Evolutionary conservation across 2,797 vertebrate species (phyloP), one percentile per base, ranked within the genome.

Genomic region (Arnoldichthys spilopterus): DNA sequence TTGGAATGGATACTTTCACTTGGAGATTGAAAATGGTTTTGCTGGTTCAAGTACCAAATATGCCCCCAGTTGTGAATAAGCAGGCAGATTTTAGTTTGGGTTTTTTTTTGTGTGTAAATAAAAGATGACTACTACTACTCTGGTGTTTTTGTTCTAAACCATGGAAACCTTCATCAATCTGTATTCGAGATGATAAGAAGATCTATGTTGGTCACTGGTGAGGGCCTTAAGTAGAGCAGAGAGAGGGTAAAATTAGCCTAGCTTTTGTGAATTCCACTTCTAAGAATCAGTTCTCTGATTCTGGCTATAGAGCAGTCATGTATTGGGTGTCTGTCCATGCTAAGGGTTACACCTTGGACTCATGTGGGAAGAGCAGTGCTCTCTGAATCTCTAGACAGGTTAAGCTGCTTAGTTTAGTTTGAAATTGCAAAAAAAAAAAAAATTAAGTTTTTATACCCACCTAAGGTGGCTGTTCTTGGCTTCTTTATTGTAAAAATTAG

Each of bases 321-420:
- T 77, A 82, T 93, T 90, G 64, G 86, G 89, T 92, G 83, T 92
- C 91, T 74, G 85, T 89, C 90, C 90, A 82, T 85, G 85, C 88
- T 89, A 88, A 90, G 89, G 90, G 87, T 91, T 90, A 90, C 82
- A 86, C 84, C 81, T 90, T 81, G 83, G 89, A 84, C 80, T 87
- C 84, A 87, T 89, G 88, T 75, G 51, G 83, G 87, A 87, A 87
- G 86, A 85, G 86, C 64, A 64, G 84, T 82, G 79, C 82, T 87
- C 89, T 90, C 89, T 88, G 56, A 2, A 80, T 86, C 76, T 88
- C 90, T 91, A 91, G n/a, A n/a, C n/a, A n/a, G n/a, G n/a, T n/a
- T n/a, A n/a, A n/a, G n/a, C n/a, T n/a, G n/a, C n/a, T n/a, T n/a
- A n/a, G n/a, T n/a, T n/a, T n/a, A n/a, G n/a, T n/a, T n/a, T n/a